A percentile compares a stretch with the other conserved stretches of the same genome.
Conservation (phyloP, 2,113 vertebrate genomes). For the Ursus arctos region DNA sequence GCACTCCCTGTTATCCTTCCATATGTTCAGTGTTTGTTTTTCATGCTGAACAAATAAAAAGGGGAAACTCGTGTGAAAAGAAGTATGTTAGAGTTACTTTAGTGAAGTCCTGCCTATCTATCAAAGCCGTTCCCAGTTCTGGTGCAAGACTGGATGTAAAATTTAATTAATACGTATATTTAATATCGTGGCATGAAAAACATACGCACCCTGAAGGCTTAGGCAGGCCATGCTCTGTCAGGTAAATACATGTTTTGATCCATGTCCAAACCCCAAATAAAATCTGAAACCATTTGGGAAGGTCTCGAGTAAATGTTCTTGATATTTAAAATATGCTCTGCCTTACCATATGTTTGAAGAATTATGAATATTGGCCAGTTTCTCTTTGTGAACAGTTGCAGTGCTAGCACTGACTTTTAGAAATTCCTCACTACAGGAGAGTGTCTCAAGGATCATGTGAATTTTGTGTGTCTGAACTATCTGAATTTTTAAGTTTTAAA, state of each 20-base stretch:
- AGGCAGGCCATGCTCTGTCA: slow-evolving; percentile 57
- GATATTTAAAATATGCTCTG: slow-evolving; percentile 83
- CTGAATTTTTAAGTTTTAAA: slow-evolving; percentile 56
- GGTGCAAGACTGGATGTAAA: slow-evolving; percentile 12
- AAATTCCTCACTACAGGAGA: slow-evolving; percentile 74
- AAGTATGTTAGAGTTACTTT: slow-evolving; percentile 45
- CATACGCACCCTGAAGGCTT: background rate
- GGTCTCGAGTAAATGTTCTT: slow-evolving; percentile 81
- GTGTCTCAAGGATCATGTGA: slow-evolving; percentile 76
- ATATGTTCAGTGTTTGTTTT: slow-evolving; percentile 77
- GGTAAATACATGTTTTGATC: slow-evolving; percentile 77
- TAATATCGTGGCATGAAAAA: background rate
- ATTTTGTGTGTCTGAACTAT: slow-evolving; percentile 29
- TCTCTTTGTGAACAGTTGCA: slow-evolving; percentile 82
- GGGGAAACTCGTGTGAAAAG: slow-evolving; percentile 57
- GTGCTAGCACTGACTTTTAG: slow-evolving; percentile 81
- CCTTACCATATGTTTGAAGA: slow-evolving; percentile 83
- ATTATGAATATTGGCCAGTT: slow-evolving; percentile 84
- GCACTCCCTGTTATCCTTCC: slow-evolving; percentile 58
- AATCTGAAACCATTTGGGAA: slow-evolving; percentile 80
- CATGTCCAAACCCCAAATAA: slow-evolving; percentile 72
- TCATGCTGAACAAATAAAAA: slow-evolving; percentile 73
- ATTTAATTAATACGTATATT: slow-evolving; percentile 49
- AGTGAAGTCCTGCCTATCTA: background rate
- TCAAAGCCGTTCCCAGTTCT: slow-evolving; percentile 36